Conservation (phyloP, 2,888 invertebrate species). For the Oligia fasciuncula region DNA sequence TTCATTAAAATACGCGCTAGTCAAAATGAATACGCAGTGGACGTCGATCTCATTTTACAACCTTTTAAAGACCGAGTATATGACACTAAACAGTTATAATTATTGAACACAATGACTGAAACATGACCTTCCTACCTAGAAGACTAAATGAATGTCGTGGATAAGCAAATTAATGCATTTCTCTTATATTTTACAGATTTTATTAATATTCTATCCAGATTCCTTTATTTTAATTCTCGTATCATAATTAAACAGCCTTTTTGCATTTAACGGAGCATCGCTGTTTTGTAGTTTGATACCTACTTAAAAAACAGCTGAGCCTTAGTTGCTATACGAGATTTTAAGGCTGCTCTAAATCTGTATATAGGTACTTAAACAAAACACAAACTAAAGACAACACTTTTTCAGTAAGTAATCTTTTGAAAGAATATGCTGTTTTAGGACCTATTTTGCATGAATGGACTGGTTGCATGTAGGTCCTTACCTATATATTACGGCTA, state of each 20-base stretch:
- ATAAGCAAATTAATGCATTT: not conserved
- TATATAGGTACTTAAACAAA: no score
- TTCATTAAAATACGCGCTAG: not conserved
- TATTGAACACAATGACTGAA: slow-evolving; percentile 28
- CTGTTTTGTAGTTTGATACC: not conserved
- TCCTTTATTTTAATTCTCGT: not conserved
- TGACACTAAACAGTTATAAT: slow-evolving; percentile 25
- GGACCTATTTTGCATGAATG: not conserved
- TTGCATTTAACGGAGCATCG: not conserved
- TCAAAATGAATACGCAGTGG: slow-evolving; percentile 13
- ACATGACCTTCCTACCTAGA: slow-evolving; percentile 22
- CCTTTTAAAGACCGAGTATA: not conserved
- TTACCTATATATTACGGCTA: not conserved
- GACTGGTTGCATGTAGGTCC: not conserved
- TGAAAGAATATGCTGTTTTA: no score
- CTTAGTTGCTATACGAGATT: slow-evolving; percentile 14
- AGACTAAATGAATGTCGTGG: slow-evolving; percentile 18
- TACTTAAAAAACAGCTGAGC: slow-evolving; percentile 6
- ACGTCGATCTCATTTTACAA: slow-evolving; percentile 46
- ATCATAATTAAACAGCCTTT: not conserved
- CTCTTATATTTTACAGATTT: not conserved
- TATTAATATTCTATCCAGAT: not conserved
- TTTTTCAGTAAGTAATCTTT: no score
- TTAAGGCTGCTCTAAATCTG: not conserved
- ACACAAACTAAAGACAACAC: no score